Evolutionary conservation across 2,888 invertebrate genomes (phyloP).

Genomic region (Cephalotes varians): DNA sequence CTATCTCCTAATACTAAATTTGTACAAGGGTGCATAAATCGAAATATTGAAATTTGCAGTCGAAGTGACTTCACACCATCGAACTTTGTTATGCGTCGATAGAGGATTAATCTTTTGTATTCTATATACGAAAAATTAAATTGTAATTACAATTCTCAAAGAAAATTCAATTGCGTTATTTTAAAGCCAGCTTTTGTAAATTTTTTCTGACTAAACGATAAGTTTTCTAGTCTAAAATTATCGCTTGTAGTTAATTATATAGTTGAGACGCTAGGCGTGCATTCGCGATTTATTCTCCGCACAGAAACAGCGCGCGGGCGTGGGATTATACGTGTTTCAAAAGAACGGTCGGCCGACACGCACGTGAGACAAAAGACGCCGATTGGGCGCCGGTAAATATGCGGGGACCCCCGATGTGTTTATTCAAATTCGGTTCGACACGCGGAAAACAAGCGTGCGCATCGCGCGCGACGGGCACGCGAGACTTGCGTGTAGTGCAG

Average conservation of each 20-base stretch:
- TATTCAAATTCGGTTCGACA: slow-evolving; percentile 76
- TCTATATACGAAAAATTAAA: neutral
- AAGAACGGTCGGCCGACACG: slow-evolving; percentile 43
- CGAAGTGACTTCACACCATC: neutral
- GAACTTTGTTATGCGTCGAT: neutral
- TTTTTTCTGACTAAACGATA: neutral
- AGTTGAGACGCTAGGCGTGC: neutral
- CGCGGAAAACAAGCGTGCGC: slow-evolving; percentile 65
- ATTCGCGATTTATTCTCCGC: slow-evolving; percentile 35
- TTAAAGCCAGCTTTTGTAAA: neutral
- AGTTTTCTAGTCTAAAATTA: neutral
- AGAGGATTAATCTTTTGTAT: too few relatives aligned
- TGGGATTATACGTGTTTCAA: slow-evolving; percentile 50
- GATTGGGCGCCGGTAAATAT: slow-evolving; percentile 30
- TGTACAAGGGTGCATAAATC: too few relatives aligned
- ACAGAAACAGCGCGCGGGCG: neutral
- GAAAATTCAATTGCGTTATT: neutral
- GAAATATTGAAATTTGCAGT: neutral
- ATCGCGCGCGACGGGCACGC: slow-evolving; percentile 71
- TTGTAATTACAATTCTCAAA: neutral
- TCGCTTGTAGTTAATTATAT: slow-evolving; percentile 22
- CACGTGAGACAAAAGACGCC: slow-evolving; percentile 37
- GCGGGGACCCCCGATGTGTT: slow-evolving; percentile 59
- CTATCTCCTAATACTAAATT: too few relatives aligned
- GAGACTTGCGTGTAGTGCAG: slow-evolving; percentile 75